Evolutionary conservation across 2,113 vertebrate species (phyloP).

Genomic region (Pachycephala philippinensis): DNA sequence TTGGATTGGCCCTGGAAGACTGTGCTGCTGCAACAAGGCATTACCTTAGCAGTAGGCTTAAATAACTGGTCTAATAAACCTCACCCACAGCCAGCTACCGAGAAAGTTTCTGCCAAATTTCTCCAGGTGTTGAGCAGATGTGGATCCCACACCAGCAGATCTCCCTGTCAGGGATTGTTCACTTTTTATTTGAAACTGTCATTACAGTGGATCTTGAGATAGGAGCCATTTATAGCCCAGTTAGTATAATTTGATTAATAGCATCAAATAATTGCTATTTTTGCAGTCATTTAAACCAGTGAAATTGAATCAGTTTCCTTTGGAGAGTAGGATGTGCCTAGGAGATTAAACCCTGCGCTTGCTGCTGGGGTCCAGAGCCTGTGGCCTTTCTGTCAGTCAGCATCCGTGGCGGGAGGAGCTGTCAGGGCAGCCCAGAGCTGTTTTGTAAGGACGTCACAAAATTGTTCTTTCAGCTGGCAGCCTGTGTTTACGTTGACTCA

Average conservation of each 20-base stretch:
- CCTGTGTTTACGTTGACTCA: neutral
- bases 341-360: neutral
- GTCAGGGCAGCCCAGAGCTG: neutral
- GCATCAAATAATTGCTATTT: neutral
- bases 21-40: neutral
- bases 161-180: rapidly evolving
- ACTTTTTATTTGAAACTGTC: neutral
- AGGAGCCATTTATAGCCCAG: neutral
- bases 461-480: neutral
- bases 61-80: neutral
- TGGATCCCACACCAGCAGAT: neutral
- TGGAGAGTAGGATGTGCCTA: neutral
- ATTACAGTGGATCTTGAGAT: neutral
- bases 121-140: neutral
- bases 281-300: neutral
- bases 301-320: neutral
- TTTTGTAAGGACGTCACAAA: neutral
- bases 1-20: neutral
- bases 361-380: neutral
- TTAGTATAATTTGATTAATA: neutral
- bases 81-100: rapidly evolving
- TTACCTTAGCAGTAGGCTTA: neutral
- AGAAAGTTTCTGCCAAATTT: neutral
- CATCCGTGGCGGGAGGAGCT: neutral
- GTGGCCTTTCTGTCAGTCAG: neutral